These are phyloP conservation scores for Matsumurasca onukii DNA, from an alignment of 1,140 invertebrate species.

Conservation along the genomic window DNA sequence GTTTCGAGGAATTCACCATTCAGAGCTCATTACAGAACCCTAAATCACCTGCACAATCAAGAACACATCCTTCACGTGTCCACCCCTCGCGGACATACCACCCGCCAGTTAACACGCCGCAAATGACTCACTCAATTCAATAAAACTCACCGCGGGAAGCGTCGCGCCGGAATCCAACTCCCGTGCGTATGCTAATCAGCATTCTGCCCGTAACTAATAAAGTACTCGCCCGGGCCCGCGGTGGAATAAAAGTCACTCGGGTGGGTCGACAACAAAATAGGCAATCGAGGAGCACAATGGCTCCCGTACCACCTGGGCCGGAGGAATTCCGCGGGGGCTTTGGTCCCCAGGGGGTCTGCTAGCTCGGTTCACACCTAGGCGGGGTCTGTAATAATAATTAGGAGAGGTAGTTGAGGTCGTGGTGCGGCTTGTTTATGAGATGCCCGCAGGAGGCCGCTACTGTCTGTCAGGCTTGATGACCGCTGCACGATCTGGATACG, in stretches of 20 bases:
- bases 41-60: too few relatives aligned
- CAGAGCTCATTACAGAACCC: too few relatives aligned
- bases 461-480: neutral
- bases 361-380: neutral
- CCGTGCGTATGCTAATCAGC: neutral
- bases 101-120: too few relatives aligned
- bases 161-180: neutral
- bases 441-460: conserved; percentile 10
- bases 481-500: neutral
- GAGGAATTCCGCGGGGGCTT: neutral
- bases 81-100: too few relatives aligned
- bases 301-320: conserved; percentile 4
- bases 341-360: neutral
- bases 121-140: neutral
- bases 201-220: neutral
- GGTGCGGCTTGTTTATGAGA: conserved; percentile 20
- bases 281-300: neutral
- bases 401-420: too few relatives aligned
- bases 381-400: conserved; percentile 16
- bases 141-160: neutral
- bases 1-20: too few relatives aligned
- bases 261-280: neutral
- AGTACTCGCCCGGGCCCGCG: neutral
- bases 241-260: neutral
- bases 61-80: too few relatives aligned